These are phyloP conservation scores for Falcunculus frontatus DNA, from an alignment of 2,113 vertebrate genomes.

Conservation along the genomic window DNA sequence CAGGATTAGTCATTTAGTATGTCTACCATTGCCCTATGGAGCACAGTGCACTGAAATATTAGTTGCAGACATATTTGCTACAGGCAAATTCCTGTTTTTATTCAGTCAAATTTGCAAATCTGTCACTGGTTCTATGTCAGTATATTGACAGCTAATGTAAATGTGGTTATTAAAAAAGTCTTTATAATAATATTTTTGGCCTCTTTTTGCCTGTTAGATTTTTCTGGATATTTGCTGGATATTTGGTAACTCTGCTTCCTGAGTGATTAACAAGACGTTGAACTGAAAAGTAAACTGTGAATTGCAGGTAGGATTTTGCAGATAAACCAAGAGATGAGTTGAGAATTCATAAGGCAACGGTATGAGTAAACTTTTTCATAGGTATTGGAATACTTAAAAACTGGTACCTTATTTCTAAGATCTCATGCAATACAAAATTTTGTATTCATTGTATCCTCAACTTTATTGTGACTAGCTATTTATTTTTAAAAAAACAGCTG, in stretches of 20 bases:
- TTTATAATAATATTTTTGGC: neutral
- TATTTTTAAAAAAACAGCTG: neutral
- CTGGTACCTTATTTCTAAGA: neutral
- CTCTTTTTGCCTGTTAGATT: neutral
- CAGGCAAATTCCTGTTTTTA: neutral
- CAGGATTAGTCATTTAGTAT: neutral
- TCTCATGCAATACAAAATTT: neutral
- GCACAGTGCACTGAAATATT: neutral
- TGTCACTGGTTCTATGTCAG: neutral
- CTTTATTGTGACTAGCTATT: neutral
- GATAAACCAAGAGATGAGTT: neutral
- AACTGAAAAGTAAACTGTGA: neutral
- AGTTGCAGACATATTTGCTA: neutral
- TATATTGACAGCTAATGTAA: neutral
- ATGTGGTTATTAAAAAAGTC: neutral
- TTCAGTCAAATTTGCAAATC: neutral
- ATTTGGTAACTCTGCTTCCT: neutral
- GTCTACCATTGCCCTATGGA: neutral
- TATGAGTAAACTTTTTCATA: neutral
- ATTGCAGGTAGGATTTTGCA: neutral
- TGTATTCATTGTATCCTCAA: neutral
- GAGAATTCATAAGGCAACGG: neutral
- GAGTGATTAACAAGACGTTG: neutral
- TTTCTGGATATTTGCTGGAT: neutral
- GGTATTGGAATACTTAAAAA: neutral